Percentiles rank a stretch among this genome's conserved stretches.
Evolutionary conservation across 2,888 invertebrate species (phyloP).

Genomic region (Ryuthela nishihirai): DNA sequence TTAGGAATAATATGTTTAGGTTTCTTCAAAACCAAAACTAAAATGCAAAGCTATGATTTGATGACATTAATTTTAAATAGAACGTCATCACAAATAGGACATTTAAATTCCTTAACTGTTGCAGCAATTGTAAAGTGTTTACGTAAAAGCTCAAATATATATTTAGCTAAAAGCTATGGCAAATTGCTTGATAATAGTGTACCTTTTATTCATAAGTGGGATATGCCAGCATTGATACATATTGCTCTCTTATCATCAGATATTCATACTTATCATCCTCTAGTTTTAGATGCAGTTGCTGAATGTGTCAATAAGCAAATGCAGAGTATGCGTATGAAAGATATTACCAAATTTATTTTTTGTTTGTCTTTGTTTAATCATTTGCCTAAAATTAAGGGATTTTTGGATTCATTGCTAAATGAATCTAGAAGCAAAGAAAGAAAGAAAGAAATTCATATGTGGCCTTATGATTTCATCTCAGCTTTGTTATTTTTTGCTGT

Average conservation of each 20-base stretch:
- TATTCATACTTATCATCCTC: constrained; percentile 17
- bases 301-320: constrained; percentile 4
- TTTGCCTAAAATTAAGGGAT: no score
- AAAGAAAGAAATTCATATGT: neutral
- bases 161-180: constrained; percentile 1
- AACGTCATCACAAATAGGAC: neutral
- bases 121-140: constrained; percentile 24
- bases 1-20: constrained; percentile 21
- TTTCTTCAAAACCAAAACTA: constrained; percentile 22
- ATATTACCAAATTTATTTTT: constrained; percentile 13
- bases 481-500: constrained; percentile 8
- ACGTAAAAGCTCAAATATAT: constrained; percentile 6
- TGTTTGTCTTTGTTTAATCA: constrained; percentile 13
- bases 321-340: constrained; percentile 13
- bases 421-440: no score
- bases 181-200: constrained; percentile 6
- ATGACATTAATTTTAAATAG: constrained; percentile 1
- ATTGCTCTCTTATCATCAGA: constrained; percentile 12
- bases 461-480: constrained; percentile 3
- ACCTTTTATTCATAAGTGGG: neutral
- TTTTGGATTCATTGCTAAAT: no score
- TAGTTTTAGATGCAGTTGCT: constrained; percentile 9
- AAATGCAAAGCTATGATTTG: constrained; percentile 1
- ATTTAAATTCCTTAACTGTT: neutral
- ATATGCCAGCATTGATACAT: constrained; percentile 14